Base-by-base conservation (phyloP, 2,888 invertebrate genomes). In the Sphinx pinastri region DNA sequence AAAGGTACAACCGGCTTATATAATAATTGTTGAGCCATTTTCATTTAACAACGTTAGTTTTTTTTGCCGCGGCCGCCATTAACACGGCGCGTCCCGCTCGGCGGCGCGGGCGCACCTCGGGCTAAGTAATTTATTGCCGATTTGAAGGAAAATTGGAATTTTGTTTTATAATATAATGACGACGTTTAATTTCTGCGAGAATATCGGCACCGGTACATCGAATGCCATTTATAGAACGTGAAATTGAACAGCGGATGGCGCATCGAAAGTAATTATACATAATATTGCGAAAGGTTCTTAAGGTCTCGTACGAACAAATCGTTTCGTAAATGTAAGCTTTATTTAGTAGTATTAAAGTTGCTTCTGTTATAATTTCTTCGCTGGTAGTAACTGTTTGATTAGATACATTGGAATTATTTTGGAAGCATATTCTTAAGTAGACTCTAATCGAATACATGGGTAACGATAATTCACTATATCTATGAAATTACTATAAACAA, bases 81-180 rank as follows among this genome's bases (percentile, higher is more conserved):
- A 88, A 83, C 86, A 84, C 85, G 79, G 81, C 74, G 81, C 83
- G 83, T 80, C 84, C 79, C 84, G 83, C 79, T 81, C 81, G 80
- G 81, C 81, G 85, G 85, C 85, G 86, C 84, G 74, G 84, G 81
- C 84, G 87, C 87, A 85, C 86, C 88, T 86, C 86, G 74, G 87
- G 87, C 87, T 72, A 84, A 82, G 81, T 85, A 86, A 89, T 88
- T 90, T 90, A 91, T 88, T 78, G 87, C 80, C 83, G 88, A 88
- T 89, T 89, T 90, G 87, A 88, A 87, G 87, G 84, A 88, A 90
- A 90, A 89, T 89, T 87, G 84, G 84, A 85, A 87, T 88, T 89
- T 87, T 86, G 84, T 84, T 83, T 82, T 87, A 84, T 86, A 85
- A 85, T 63, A 54, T 69, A 63, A 69, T 69, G 60, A 68, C 54